A percentile compares a stretch with the other conserved stretches of the same genome.
These are phyloP conservation scores for Hormaphis cornu DNA, from an alignment of 1,140 invertebrate species.

Conservation along the genomic window DNA sequence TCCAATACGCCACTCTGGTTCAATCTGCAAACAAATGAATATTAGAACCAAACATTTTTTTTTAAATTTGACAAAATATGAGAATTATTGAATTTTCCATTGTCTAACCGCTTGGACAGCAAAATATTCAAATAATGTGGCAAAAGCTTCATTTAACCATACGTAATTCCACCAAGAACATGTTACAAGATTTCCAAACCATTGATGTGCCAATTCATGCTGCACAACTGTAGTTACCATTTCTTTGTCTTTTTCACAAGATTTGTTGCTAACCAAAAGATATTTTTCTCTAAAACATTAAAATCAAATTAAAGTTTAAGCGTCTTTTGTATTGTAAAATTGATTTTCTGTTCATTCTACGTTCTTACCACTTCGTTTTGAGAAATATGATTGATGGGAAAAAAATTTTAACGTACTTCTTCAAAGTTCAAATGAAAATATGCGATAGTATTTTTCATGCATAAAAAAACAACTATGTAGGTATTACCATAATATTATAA, in stretches of 20 bases:
- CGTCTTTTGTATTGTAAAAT: neutral
- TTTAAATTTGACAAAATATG: no score
- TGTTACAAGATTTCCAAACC: slow-evolving; percentile 47
- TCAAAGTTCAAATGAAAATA: no score
- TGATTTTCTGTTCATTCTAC: no score
- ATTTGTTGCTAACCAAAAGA: neutral
- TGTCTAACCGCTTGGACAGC: slow-evolving; percentile 28
- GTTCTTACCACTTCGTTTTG: no score
- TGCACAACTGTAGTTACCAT: slow-evolving; percentile 44
- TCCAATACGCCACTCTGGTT: slow-evolving; percentile 39
- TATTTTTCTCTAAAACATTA: slow-evolving; percentile 27
- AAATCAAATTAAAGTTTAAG: neutral
- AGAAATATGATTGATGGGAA: no score
- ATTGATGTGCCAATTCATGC: slow-evolving; percentile 48
- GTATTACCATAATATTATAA: no score
- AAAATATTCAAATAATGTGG: slow-evolving; percentile 42
- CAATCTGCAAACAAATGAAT: slow-evolving; percentile 35
- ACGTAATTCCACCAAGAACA: slow-evolving; percentile 44
- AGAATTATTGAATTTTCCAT: neutral
- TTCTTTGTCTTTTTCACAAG: slow-evolving; percentile 35
- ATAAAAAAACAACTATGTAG: no score
- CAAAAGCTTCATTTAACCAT: slow-evolving; percentile 52
- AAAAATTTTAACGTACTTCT: no score
- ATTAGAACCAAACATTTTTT: neutral
- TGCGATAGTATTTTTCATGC: no score